Percentiles rank a stretch among this genome's conserved stretches.
phyloP scores from a whole-genome alignment of 2,888 invertebrate genomes.

The Andrena bucephala region DNA sequence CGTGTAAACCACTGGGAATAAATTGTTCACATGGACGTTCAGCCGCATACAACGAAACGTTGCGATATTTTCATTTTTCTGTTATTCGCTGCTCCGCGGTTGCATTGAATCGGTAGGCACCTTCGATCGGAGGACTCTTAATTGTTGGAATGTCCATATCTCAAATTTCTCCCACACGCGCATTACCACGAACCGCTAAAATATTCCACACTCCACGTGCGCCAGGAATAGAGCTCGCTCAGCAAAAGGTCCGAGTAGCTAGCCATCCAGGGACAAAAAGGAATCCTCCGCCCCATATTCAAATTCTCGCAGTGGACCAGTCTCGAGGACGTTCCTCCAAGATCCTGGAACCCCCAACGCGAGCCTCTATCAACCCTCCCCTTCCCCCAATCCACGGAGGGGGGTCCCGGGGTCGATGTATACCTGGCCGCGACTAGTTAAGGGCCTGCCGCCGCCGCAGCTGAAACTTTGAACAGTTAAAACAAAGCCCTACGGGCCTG shows the following conservation, averaged over 20 bases:
- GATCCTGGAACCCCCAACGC: slow-evolving; percentile 66
- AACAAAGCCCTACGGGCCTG: slow-evolving; percentile 76
- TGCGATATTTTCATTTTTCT: neutral
- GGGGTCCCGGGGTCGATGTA: slow-evolving; percentile 64
- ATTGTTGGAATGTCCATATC: no score
- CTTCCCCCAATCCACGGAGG: slow-evolving; percentile 40
- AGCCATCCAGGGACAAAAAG: slow-evolving; percentile 2
- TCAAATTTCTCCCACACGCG: no score
- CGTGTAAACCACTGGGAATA: slow-evolving; percentile 34
- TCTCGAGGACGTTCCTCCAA: slow-evolving; percentile 54
- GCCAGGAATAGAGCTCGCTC: neutral
- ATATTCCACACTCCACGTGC: slow-evolving; percentile 2
- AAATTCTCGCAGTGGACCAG: slow-evolving; percentile 44
- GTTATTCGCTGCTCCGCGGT: neutral
- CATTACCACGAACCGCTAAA: neutral
- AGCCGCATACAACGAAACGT: neutral
- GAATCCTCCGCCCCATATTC: slow-evolving; percentile 43
- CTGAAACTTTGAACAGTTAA: slow-evolving; percentile 78
- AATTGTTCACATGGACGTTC: slow-evolving; percentile 12
- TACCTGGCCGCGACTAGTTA: slow-evolving; percentile 78
- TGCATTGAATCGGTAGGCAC: neutral
- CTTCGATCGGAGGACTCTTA: no score
- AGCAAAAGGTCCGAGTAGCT: slow-evolving; percentile 8
- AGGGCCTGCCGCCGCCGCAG: slow-evolving; percentile 74
- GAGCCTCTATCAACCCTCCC: slow-evolving; percentile 58